Evolutionary conservation across 2,888 invertebrate genomes (phyloP), one percentile per base, ranked within the genome.

Genomic region (Myopa testacea): DNA sequence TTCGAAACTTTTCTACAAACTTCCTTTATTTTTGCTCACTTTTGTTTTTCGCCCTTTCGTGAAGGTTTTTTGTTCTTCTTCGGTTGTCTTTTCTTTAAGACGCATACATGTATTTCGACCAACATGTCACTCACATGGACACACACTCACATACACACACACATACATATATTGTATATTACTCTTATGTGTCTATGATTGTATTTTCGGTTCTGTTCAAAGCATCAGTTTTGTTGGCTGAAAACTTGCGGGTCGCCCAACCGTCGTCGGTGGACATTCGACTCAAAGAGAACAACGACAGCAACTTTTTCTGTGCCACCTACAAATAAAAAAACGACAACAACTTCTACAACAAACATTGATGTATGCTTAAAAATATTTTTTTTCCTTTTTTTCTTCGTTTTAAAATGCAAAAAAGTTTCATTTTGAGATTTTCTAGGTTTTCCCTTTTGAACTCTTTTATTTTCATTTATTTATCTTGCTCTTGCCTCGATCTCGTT

Each of bases 391-490:
- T 16, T 60, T 4, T 19, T 19, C 12, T 60, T 60, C 2, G 60
- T 16, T 60, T 60, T 45, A 45, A 45, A 45, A 45, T 45, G 45
- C 7, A 45, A 45, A 45, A 40, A 45, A 45, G 10, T 10, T 45
- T 45, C 45, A 45, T 45, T 6, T 45, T 6, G 45, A 45, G 45
- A 45, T 45, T 45, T 45, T 10, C 45, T 45, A 8, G 6, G 6
- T 16, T 58, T 58, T 6, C n/a, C 38, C 16, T 37, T 16, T 75
- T 75, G 52, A 26, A 34, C 16, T 75, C 40, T 65, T 74, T 52
- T 45, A 4, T 72, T 26, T 72, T 37, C 34, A 26, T 26, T 70
- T 5, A 14, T 12, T 73, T 63, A 62, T 62, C 16, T 73, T 3
- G 40, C 40, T 73, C 3, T 37, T 16, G 26, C 52, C 14, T 26